Conservation (phyloP, 2,888 invertebrate species). For the Lucinisca nassula region DNA sequence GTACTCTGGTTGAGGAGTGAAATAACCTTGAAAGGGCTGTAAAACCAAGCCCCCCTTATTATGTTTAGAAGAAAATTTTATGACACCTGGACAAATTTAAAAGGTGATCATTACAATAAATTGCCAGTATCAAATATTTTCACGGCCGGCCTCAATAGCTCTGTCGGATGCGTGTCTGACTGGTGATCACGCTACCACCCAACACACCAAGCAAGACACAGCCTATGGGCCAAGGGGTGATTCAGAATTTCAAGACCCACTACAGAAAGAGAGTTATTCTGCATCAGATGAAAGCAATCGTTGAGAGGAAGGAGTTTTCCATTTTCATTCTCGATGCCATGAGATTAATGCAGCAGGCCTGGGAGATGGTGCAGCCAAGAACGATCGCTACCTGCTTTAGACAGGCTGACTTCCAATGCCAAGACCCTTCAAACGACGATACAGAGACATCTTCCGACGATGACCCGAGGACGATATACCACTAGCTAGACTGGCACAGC, state of each 20-base stretch:
- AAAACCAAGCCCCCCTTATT: too few species aligned
- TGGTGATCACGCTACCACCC: slow-evolving; percentile 56
- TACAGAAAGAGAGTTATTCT: slow-evolving; percentile 51
- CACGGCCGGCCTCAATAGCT: too few species aligned
- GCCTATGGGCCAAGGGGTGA: slow-evolving; percentile 76
- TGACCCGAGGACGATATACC: neutral
- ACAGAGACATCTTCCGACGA: neutral
- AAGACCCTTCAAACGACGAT: neutral
- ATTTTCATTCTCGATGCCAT: slow-evolving; percentile 53
- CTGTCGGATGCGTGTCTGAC: too few species aligned
- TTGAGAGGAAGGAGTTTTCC: slow-evolving; percentile 5
- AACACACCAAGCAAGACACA: slow-evolving; percentile 73
- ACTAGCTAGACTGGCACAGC: neutral
- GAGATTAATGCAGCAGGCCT: slow-evolving; percentile 43
- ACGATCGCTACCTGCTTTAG: slow-evolving; percentile 34
- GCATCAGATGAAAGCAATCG: neutral
- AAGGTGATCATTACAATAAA: too few species aligned
- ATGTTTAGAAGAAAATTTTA: too few species aligned
- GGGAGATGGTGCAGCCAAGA: slow-evolving; percentile 32
- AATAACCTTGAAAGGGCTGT: too few species aligned
- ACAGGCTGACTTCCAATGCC: slow-evolving; percentile 25
- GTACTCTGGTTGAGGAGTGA: too few species aligned
- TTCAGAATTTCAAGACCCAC: slow-evolving; percentile 60
- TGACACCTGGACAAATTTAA: too few species aligned
- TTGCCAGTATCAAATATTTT: too few species aligned